Evolutionary conservation across 2,888 invertebrate species (phyloP), one percentile per base, ranked within the genome.

Genomic region (Drosophila mettleri): DNA sequence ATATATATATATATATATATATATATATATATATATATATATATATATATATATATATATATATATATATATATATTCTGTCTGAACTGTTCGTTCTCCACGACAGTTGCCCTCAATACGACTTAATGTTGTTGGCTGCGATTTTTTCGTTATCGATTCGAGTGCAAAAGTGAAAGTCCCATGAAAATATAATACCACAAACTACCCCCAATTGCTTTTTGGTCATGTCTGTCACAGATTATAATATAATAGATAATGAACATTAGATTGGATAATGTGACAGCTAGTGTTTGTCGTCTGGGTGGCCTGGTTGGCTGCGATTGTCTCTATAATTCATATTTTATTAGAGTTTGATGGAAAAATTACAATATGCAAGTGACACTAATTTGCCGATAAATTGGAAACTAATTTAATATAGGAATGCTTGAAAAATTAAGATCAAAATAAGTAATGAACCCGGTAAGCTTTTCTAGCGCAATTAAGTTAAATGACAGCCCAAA

Each of bases 91-190:
- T 64, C 16, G 29, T 49, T 36, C 61, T 74, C 66, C 66, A 66
- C 41, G 57, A 69, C 52, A 69, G 69, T 74, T 72, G 57, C 45
- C 69, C 41, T 61, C 57, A 27, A 58, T 65, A 45, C 57, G 55
- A 46, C 59, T 60, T 48, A 38, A 45, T 53, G 38, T 62, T 16
- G 34, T 22, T 43, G 36, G 27, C 34, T 36, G n/a, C 27, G 27
- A 6, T 29, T 29, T 12, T 18, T 14, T 22, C 20, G 48, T 41
- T 74, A 74, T 74, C 63, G 74, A 73, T 63, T 48, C 43, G 45
- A 36, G 14, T 29, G 41, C 58, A 57, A 64, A 61, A 70, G 70
- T 62, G 61, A 74, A 71, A 76, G 59, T 31, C 36, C 24, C 41
- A 62, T 71, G 24, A 59, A 59, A 39, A 54, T 53, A 60, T 72